Conservation (phyloP, 1,140 invertebrate species). For the Aporrectodea caliginosa region DNA sequence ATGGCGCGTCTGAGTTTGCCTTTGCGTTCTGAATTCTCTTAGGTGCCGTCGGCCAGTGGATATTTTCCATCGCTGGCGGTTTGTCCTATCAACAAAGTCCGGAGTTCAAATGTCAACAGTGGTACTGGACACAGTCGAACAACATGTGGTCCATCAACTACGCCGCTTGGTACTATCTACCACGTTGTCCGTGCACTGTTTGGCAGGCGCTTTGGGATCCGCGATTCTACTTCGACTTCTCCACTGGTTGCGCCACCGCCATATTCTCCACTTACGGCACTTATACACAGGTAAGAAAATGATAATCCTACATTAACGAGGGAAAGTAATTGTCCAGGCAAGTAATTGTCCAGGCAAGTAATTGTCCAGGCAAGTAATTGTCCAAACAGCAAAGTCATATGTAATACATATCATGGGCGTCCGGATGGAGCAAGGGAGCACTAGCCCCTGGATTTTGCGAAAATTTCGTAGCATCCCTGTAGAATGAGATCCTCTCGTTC, state of each 20-base stretch:
- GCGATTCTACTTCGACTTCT: neutral
- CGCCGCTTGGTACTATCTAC: conserved; percentile 9
- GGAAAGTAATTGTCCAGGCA: too few relatives aligned
- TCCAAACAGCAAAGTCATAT: too few relatives aligned
- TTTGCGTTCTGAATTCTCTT: too few relatives aligned
- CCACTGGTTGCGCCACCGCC: neutral
- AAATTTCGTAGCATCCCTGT: too few relatives aligned
- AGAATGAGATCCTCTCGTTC: too few relatives aligned
- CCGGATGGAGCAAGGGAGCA: too few relatives aligned
- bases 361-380: too few relatives aligned
- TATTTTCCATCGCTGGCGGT: neutral
- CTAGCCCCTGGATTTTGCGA: too few relatives aligned
- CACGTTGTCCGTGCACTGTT: conserved; percentile 12
- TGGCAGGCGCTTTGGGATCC: conserved; percentile 22
- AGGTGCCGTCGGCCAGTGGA: neutral
- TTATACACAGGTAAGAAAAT: neutral
- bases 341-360: too few relatives aligned
- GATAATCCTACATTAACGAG: neutral
- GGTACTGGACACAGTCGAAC: conserved; percentile 12
- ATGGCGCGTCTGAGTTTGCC: too few relatives aligned
- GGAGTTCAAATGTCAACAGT: conserved; percentile 2
- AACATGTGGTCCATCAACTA: neutral
- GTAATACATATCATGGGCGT: too few relatives aligned
- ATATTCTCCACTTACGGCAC: conserved; percentile 5
- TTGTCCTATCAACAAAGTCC: neutral